A percentile compares a stretch with the other conserved stretches of the same genome.
phyloP scores from a whole-genome alignment of 2,888 invertebrate genomes.

The Scrobipalpa costella region DNA sequence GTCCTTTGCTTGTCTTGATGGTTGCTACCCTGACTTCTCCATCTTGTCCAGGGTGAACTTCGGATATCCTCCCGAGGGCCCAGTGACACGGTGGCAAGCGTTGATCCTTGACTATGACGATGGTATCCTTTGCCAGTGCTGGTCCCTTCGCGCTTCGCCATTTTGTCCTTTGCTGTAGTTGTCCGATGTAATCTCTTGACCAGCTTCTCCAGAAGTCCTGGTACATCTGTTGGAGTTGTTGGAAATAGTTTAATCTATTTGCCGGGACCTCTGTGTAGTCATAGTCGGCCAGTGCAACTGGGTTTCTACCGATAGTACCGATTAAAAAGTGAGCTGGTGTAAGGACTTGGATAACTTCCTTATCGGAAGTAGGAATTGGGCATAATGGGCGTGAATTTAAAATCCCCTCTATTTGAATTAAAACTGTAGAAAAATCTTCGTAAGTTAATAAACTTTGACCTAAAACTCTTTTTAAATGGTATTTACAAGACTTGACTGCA shows the following conservation, averaged over 20 bases:
- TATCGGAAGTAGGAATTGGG: slow-evolving; percentile 14
- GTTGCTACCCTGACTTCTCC: slow-evolving; percentile 31
- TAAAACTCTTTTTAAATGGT: slow-evolving; percentile 23
- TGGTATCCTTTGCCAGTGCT: not conserved
- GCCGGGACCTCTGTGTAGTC: slow-evolving; percentile 22
- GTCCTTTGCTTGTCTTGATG: slow-evolving; percentile 4
- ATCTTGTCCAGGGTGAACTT: slow-evolving; percentile 27
- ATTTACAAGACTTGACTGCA: slow-evolving; percentile 25
- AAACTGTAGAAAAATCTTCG: slow-evolving; percentile 24
- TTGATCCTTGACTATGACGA: slow-evolving; percentile 12
- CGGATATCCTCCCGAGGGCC: slow-evolving; percentile 11
- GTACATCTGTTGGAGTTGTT: slow-evolving; percentile 27
- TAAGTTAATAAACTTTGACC: slow-evolving; percentile 21
- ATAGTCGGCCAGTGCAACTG: slow-evolving; percentile 24
- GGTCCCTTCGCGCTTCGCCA: slow-evolving; percentile 9
- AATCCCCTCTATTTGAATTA: slow-evolving; percentile 27
- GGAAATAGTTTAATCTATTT: slow-evolving; percentile 18
- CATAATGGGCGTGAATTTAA: slow-evolving; percentile 24
- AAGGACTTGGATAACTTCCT: slow-evolving; percentile 12
- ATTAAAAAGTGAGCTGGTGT: slow-evolving; percentile 28
- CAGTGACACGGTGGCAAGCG: slow-evolving; percentile 40
- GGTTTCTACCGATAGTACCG: slow-evolving; percentile 22
- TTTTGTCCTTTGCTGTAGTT: slow-evolving; percentile 8
- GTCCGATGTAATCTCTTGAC: slow-evolving; percentile 23
- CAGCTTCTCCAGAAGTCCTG: slow-evolving; percentile 27